Conservation (phyloP, 2,888 invertebrate species). For the Eudasyphora cyanicolor region DNA sequence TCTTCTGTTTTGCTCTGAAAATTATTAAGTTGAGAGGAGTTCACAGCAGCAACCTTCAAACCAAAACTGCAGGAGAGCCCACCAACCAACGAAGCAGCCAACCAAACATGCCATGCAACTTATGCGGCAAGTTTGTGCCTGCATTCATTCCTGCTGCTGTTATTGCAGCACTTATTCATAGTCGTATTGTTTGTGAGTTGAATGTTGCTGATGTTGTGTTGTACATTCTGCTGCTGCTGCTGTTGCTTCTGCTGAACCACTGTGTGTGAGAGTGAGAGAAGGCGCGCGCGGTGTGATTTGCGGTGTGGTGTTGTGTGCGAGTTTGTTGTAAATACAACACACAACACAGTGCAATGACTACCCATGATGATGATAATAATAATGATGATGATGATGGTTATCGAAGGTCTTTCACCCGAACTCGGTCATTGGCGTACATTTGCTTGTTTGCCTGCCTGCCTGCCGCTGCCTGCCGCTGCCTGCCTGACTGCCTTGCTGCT, state of each 20-base stretch:
- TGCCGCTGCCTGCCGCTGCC: too few species aligned
- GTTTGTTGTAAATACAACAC: conserved; percentile 52
- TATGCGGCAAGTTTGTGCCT: conserved; percentile 44
- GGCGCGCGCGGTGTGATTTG: conserved; percentile 54
- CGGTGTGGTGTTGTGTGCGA: conserved; percentile 43
- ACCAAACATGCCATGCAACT: conserved; percentile 46
- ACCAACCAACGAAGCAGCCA: conserved; percentile 29
- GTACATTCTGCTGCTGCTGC: too few species aligned
- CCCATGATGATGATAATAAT: conserved; percentile 66
- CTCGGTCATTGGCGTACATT: conserved; percentile 81
- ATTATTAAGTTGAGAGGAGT: conserved; percentile 19
- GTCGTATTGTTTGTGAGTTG: conserved; percentile 53
- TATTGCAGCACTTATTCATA: too few species aligned
- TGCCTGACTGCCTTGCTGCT: neutral
- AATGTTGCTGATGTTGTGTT: conserved; percentile 45
- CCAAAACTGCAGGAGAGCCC: conserved; percentile 40
- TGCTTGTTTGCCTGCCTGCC: conserved; percentile 71
- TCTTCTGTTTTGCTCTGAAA: conserved; percentile 26
- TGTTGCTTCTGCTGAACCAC: too few species aligned
- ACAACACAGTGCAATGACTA: conserved; percentile 68
- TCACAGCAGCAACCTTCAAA: conserved; percentile 33
- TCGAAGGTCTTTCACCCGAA: conserved; percentile 81
- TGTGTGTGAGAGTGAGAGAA: conserved; percentile 43
- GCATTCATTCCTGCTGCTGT: conserved; percentile 38
- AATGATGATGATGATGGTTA: conserved; percentile 79